Base-by-base conservation (phyloP, 2,888 invertebrate species). In the Diaphora mendica region DNA sequence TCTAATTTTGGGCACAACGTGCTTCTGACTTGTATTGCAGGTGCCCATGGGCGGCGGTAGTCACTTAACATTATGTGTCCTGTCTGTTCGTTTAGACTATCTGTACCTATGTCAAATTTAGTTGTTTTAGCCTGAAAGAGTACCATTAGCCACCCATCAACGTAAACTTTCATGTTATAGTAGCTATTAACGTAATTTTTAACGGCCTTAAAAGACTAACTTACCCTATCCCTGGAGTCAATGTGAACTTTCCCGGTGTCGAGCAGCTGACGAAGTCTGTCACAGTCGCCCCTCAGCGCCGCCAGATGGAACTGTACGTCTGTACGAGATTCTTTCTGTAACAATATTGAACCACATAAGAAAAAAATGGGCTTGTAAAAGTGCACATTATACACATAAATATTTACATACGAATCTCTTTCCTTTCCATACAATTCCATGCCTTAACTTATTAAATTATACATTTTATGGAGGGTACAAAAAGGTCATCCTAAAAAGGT, bases 181-280 rank as follows among this genome's bases (percentile, higher is more conserved):
- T 23, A 51, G 1, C 51, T 26, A 59, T n/a, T 11, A 23, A 3
- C 1, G 3, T n/a, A 26, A 26, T 55, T 13, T 55, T 55, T 1
- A 26, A n/a, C n/a, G 55, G 26, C 2, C 13, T 26, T 2, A 62
- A 30, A 30, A 17, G 15, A 62, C 15, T 30, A 48, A 87, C 94
- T 96, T 92, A 99, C 99, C 97, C 98, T 97, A 93, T 99, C 99
- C 90, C 97, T 97, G 87, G 98, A 99, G 96, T 99, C 99, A 69
- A 99, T 98, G 95, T 99, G 99, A 72, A 99, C 99, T 91, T 98
- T 98, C 78, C 99, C 99, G 55, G 98, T 98, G 92, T 99, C 98
- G 80, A 99, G 96, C 74, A 99, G 97, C 86, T 97, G 97, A 81
- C 97, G 96, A 81, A 99, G 96, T 79, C 97, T 96, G 73, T 97